Evolutionary conservation across 2,888 invertebrate genomes (phyloP), one percentile per base, ranked within the genome.

Genomic region (Mylabris sibirica): DNA sequence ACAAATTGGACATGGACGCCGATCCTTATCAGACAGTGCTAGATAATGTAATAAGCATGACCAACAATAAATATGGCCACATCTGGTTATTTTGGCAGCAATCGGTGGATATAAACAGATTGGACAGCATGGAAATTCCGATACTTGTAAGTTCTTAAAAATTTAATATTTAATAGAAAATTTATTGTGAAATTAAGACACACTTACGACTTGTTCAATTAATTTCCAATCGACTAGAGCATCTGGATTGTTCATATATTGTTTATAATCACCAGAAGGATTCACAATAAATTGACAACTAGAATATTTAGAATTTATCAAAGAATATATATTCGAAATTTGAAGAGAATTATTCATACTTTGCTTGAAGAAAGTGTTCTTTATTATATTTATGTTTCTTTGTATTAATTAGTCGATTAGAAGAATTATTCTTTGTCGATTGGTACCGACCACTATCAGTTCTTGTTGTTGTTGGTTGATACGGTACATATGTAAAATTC

Each of bases 31-130:
- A 64, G 93, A 92, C 2, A 97, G 87, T 0, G 94, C 92, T 57
- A 96, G 88, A 82, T 98, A 98, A 84, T 98, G 98, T 61, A 99
- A 88, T 77, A 97, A 90, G 81, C 98, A 99, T 0, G 97, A 90
- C 97, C 96, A 98, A 85, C 98, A 99, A 84, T 94, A 98, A 72
- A 96, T 93, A 83, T 99, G 98, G 11, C 98, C 98, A 84, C 98
- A 99, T 57, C 92, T 90, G 0, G 97, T 97, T 82, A 97, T 94
- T 85, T 97, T 96, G 1, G 93, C 97, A 65, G 96, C 95, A 64
- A 91, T 88, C 3, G 97, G 97, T 41, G 91, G 87, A 79, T 93
- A 93, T 73, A 98, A 88, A 84, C 98, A 99, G 80, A 99, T 98
- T 0, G 98, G 98, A 83, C 98, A 98, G 53, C 90, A 90, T 22